A percentile compares a stretch with the other conserved stretches of the same genome.
phyloP scores from a whole-genome alignment of 2,888 invertebrate genomes.

The Lordiphosa andalusiaca region DNA sequence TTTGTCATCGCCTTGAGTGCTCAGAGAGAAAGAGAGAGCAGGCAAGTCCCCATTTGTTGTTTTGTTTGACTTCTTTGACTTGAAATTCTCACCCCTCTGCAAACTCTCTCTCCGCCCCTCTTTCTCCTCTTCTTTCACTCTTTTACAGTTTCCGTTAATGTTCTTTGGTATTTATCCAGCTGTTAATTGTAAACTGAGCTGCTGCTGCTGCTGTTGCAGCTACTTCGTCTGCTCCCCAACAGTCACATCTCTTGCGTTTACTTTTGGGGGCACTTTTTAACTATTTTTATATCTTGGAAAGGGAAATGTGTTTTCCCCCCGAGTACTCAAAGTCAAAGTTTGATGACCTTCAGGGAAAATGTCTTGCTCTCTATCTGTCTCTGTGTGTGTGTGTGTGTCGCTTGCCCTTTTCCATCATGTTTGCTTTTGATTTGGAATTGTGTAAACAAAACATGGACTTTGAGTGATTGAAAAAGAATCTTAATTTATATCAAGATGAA shows the following conservation, averaged over 20 bases:
- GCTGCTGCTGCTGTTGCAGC: conserved; percentile 14
- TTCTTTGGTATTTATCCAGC: conserved; percentile 56
- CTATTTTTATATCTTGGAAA: conserved; percentile 44
- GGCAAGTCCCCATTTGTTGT: conserved; percentile 38
- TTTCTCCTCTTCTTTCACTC: not conserved
- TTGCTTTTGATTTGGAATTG: conserved; percentile 25
- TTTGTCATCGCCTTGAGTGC: conserved; percentile 57
- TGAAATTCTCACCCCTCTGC: not conserved
- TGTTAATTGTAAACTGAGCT: conserved; percentile 57
- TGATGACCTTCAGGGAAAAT: conserved; percentile 59
- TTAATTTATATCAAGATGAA: not conserved
- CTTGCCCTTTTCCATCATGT: conserved; percentile 9
- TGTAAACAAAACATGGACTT: conserved; percentile 43
- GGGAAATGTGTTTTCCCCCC: conserved; percentile 7
- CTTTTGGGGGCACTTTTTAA: conserved; percentile 36
- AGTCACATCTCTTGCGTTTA: conserved; percentile 12
- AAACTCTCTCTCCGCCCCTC: too few relatives aligned
- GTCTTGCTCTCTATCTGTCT: conserved; percentile 8
- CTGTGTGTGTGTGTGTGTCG: not conserved
- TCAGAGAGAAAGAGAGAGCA: not conserved
- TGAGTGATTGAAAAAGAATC: conserved; percentile 8
- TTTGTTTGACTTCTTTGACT: conserved; percentile 15
- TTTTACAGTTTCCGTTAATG: conserved; percentile 23
- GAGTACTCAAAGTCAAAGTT: conserved; percentile 39
- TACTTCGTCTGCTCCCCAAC: conserved; percentile 3